Base-by-base conservation (phyloP, 2,113 vertebrate species). In the Lanius collurio region DNA sequence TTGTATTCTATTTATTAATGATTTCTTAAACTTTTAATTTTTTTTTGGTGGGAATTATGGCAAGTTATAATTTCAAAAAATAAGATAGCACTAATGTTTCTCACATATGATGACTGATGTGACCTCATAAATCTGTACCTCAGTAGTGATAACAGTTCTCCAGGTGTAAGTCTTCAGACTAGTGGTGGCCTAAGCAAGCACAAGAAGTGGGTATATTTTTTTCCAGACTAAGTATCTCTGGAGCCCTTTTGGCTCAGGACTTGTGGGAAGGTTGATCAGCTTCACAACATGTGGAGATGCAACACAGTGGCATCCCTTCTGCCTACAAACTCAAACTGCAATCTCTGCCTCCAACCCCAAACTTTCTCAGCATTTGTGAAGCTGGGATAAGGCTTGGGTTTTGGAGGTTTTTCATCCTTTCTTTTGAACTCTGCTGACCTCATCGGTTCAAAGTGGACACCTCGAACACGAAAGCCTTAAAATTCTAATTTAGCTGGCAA, bases 401-500 rank as follows among this genome's bases (percentile, higher is more conserved):
- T 87, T 7, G 30, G 62, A 75, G 30, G 27, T 31, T 95, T 95
- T 95, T 80, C 31, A 39, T 69, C 49, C 30, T 83, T 94, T 88
- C 27, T 27, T 95, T 94, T 77, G 73, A 81, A 91, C 63, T 89
- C 62, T 79, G 50, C 42, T 75, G 39, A 82, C 74, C 67, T 39
- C 15, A 31, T 77, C 2, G 12, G 37, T 93, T 80, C 74, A 78
- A 90, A 90, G 59, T 75, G 53, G 70, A 84, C 65, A 76, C 55
- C 67, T 96, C 22, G 28, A 94, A 41, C 33, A 60, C 2, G 33
- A 87, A 80, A 83, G 59, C 28, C 28, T 92, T 59, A 78, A 68
- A 75, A 83, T 83, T 83, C 78, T 93, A 83, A 91, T 91, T 95
- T 94, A 85, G 90, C 16, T 77, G 57, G 44, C 37, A 62, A 30